Percentiles rank a stretch among this genome's conserved stretches.
phyloP scores from a whole-genome alignment of 2,888 invertebrate genomes.

The Patella ulyssiponensis region DNA sequence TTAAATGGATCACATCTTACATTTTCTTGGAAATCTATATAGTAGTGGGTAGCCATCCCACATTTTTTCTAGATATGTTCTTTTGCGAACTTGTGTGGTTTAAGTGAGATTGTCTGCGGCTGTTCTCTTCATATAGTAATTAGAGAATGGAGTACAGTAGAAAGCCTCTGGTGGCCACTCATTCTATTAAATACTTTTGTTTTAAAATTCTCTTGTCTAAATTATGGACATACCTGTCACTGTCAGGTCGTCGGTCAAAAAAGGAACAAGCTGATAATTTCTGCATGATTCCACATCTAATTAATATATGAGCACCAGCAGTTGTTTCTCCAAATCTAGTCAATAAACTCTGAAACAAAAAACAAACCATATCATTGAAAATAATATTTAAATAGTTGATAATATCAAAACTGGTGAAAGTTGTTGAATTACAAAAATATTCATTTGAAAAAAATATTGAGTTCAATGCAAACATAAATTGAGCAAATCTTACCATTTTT shows the following conservation, averaged over 20 bases:
- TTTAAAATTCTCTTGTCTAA: too few species aligned
- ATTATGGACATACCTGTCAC: conserved; percentile 51
- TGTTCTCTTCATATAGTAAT: too few species aligned
- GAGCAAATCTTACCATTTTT: conserved; percentile 77
- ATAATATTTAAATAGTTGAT: background rate
- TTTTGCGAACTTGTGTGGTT: too few species aligned
- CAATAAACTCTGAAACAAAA: conserved; percentile 61
- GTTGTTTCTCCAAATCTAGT: conserved; percentile 63
- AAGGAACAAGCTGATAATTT: conserved; percentile 66
- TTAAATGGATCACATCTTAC: too few species aligned
- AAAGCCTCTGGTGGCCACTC: too few species aligned
- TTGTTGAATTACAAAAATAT: background rate
- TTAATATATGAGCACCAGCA: conserved; percentile 66
- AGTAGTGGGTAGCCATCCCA: too few species aligned
- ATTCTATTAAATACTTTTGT: too few species aligned
- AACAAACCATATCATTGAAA: background rate
- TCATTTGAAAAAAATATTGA: background rate
- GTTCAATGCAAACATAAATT: background rate
- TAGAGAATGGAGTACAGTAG: too few species aligned
- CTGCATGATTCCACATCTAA: conserved; percentile 66
- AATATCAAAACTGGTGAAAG: background rate
- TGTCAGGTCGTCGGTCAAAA: conserved; percentile 67
- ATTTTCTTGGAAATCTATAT: too few species aligned
- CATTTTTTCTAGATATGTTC: too few species aligned
- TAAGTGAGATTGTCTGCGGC: too few species aligned